These are phyloP conservation scores for Sakesphorus luctuosus DNA, from an alignment of 2,113 vertebrate genomes.

Conservation along the genomic window DNA sequence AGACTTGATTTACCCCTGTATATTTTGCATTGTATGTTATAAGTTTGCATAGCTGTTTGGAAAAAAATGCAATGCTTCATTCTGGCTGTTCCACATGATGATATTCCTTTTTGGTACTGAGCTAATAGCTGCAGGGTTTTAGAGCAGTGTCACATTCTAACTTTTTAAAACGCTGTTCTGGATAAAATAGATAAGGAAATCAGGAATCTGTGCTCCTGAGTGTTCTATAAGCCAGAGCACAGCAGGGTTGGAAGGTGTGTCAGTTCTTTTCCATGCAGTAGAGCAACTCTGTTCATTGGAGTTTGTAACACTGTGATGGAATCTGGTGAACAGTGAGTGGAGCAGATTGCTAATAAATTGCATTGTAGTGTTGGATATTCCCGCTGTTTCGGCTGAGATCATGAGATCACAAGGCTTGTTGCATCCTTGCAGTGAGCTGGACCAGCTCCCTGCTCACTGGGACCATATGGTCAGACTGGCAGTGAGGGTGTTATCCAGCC, in stretches of 20 bases:
- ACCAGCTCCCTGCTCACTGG: not conserved
- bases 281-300: not conserved
- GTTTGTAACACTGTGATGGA: not conserved
- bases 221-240: not conserved
- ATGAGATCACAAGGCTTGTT: not conserved
- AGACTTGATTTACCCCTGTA: not conserved
- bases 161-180: not conserved
- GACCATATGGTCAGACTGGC: not conserved
- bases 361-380: not conserved
- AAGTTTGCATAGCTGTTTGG: not conserved
- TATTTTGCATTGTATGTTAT: not conserved
- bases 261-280: not conserved
- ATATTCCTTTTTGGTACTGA: not conserved
- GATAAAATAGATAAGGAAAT: not conserved
- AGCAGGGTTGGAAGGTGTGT: not conserved
- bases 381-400: not conserved
- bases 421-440: not conserved
- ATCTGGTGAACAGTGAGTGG: not conserved
- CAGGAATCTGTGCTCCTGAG: not conserved
- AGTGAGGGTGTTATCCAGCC: not conserved
- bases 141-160: not conserved
- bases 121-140: not conserved
- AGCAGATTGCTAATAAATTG: slow-evolving; percentile 15
- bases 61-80: not conserved
- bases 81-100: not conserved